Evolutionary conservation across 1,140 invertebrate genomes (phyloP).

Genomic region (Wasmannia auropunctata): DNA sequence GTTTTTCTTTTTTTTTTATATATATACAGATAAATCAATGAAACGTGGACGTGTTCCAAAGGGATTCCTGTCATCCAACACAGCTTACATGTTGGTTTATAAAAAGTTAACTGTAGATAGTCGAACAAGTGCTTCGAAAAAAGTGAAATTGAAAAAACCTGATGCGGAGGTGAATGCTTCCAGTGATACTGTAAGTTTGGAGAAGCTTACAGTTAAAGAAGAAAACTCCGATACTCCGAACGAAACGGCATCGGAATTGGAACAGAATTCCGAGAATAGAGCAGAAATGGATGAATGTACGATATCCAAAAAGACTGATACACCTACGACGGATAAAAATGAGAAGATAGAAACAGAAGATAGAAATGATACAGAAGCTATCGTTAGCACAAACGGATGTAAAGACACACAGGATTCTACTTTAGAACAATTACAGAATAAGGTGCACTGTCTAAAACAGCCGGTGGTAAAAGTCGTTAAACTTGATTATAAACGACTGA

Average conservation of each 20-base stretch:
- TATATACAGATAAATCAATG: conserved; percentile 79
- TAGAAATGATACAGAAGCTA: background rate
- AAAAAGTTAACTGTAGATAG: conserved; percentile 74
- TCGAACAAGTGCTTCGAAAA: conserved; percentile 51
- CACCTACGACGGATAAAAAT: background rate
- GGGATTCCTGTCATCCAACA: conserved; percentile 85
- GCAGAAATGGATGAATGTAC: conserved; percentile 1
- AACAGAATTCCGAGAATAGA: conserved; percentile 19
- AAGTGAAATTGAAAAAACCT: conserved; percentile 53
- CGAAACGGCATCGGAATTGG: conserved; percentile 7
- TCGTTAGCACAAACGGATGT: conserved; percentile 19
- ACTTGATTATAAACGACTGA: conserved; percentile 77
- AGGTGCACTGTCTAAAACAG: conserved; percentile 31
- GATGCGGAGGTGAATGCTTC: conserved; percentile 47
- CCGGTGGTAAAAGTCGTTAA: conserved; percentile 48
- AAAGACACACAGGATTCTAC: conserved; percentile 43
- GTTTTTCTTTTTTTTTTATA: conserved; percentile 26
- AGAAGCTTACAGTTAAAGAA: conserved; percentile 40
- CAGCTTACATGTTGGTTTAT: conserved; percentile 90
- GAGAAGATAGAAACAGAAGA: too few relatives aligned
- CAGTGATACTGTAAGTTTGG: conserved; percentile 11
- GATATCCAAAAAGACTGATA: background rate
- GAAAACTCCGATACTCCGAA: background rate
- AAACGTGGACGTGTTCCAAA: conserved; percentile 84
- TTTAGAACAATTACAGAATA: conserved; percentile 18